Conservation (phyloP, 2,113 vertebrate genomes). For the Amazona vittata region DNA sequence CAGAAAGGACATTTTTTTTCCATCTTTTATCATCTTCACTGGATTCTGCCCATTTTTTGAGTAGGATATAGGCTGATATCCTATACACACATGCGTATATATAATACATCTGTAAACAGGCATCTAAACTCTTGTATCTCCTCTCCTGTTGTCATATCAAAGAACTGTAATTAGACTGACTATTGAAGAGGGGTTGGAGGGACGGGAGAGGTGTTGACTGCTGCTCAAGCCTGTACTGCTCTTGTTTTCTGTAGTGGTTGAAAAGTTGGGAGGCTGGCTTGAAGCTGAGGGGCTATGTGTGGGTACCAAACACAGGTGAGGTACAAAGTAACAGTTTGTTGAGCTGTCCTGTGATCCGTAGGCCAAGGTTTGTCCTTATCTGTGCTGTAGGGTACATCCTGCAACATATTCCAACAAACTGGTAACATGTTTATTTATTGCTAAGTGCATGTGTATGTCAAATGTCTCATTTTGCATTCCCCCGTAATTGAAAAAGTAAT, state of each 20-base stretch:
- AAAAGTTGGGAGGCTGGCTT: neutral
- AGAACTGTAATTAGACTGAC: neutral
- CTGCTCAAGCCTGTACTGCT: neutral
- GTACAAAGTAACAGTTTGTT: neutral
- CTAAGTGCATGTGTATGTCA: neutral
- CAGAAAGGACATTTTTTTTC: neutral
- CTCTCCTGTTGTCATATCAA: neutral
- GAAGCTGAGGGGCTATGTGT: neutral
- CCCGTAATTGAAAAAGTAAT: neutral
- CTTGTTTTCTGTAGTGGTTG: neutral
- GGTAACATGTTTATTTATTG: conserved; percentile 28
- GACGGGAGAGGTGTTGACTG: neutral
- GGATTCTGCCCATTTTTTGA: neutral
- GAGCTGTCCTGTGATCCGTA: neutral
- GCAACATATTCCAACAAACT: neutral
- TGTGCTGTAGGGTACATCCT: neutral
- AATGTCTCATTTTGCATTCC: neutral
- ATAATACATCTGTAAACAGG: neutral
- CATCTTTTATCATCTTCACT: neutral
- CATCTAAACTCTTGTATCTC: neutral
- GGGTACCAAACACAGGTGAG: neutral
- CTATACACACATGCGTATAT: neutral
- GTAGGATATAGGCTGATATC: neutral
- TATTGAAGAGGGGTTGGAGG: neutral
- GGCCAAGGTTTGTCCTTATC: neutral